Base-by-base conservation (phyloP, 2,888 invertebrate species). In the Macaria liturata region DNA sequence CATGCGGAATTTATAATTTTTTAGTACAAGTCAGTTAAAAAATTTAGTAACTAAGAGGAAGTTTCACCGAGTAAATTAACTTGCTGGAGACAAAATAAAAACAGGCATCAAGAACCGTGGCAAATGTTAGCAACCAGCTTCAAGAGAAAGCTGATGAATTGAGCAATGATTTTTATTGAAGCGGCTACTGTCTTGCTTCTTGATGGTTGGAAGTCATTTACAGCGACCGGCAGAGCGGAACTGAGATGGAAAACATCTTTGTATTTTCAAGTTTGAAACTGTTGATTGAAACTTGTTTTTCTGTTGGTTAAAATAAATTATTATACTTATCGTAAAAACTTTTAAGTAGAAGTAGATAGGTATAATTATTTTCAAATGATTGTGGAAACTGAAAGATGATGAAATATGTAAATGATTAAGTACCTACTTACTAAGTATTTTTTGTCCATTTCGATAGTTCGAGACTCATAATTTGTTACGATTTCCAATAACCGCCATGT, bases 61-160 rank as follows among this genome's bases (percentile, higher is more conserved):
- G 52, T 49, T 59, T 50, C 54, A 50, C 42, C 45, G 51, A 57
- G 57, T 44, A 59, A 63, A 65, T 65, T 65, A 64, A 60, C 63
- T 62, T 46, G 61, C 53, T 62, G 62, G 54, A 63, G 63, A 62
- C 59, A 46, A 60, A 51, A 64, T 59, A 52, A 61, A 55, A 64
- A 58, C 47, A 46, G 44, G 44, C 54, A 52, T 63, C 58, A 64
- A 70, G 65, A 70, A 72, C 66, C 68, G 67, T 68, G 67, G 64
- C 63, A 65, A 73, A 68, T 68, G 64, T 59, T 61, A 59, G 55
- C 62, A 58, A 66, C 65, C 57, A 67, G 67, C 73, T 70, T 70
- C 63, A 63, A 65, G 71, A 71, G 75, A 76, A 76, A 76, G 72
- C 67, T 63, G 61, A 65, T 67, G 66, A 69, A 67, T 72, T 71